Conservation (phyloP, 2,113 vertebrate species). For the Orthonyx spaldingii region DNA sequence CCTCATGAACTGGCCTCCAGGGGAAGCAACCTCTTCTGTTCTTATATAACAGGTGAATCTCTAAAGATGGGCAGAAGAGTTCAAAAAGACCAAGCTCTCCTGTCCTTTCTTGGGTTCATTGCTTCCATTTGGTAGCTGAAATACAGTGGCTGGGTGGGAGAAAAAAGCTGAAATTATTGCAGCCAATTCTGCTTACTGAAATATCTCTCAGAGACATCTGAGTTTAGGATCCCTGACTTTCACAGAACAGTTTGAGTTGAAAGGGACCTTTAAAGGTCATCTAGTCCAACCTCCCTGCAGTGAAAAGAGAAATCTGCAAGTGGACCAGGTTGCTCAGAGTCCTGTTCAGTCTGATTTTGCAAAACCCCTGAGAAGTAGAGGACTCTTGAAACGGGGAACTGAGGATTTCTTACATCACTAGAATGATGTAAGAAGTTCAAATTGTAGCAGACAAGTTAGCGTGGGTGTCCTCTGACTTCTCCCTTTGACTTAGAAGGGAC, state of each 20-base stretch:
- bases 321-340: neutral
- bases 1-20: neutral
- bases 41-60: neutral
- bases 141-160: neutral
- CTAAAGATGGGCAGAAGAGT: neutral
- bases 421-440: neutral
- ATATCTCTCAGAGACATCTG: neutral
- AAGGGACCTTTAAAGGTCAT: neutral
- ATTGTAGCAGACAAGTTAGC: neutral
- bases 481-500: neutral
- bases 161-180: neutral
- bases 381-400: neutral
- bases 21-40: neutral
- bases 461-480: neutral
- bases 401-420: neutral
- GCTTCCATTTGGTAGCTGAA: neutral
- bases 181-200: neutral
- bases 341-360: neutral
- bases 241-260: neutral
- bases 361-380: neutral
- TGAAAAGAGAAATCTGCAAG: accelerated
- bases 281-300: neutral
- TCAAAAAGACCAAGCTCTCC: neutral
- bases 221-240: neutral
- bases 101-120: neutral